Evolutionary conservation across 2,113 vertebrate species (phyloP), one percentile per base, ranked within the genome.

Genomic region (Pan paniscus): DNA sequence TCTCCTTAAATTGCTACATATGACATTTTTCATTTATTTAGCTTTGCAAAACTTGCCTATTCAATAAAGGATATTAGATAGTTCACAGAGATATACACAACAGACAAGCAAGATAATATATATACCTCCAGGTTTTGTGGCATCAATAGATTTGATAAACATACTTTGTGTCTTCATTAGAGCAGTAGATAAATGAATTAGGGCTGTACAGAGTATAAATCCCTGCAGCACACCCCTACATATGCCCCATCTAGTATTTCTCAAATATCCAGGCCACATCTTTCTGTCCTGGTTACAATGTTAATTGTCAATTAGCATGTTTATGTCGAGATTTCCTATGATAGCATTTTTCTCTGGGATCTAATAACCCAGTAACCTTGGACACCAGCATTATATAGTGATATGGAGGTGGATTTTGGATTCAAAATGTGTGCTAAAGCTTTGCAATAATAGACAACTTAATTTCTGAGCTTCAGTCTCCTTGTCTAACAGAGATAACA

Each of bases 381-480:
- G 83, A 78, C 76, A 25, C 55, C 10, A 84, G 13, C 22, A 6
- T 23, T 84, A 7, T 91, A 14, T 80, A n/a, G 40, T 40, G 25
- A 91, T 89, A 59, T 67, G 40, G 7, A 73, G 23, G 17, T 92
- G 4, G 20, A 76, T 79, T 82, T 98, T 78, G 6, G 30, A 86
- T 81, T 93, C 12, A 93, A 83, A 95, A 5, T 61, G 30, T 76
- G 4, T 91, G 38, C 50, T 82, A 96, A 93, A 94, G 27, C 23
- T 84, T 76, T 70, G 48, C 3, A 6, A 72, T 50, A 59, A n/a
- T 79, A 23, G 12, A 12, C 1, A 35, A 80, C 22, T 72, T 50
- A 67, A n/a, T 87, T 59, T 50, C 38, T 91, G 38, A 88, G 11
- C 30, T 78, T 84, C 59, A 61, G 32, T 90, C 32, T 83, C 55